Percentiles rank a stretch among this genome's conserved stretches.
phyloP scores from a whole-genome alignment of 1,140 invertebrate genomes.

The Micrasema minimum region DNA sequence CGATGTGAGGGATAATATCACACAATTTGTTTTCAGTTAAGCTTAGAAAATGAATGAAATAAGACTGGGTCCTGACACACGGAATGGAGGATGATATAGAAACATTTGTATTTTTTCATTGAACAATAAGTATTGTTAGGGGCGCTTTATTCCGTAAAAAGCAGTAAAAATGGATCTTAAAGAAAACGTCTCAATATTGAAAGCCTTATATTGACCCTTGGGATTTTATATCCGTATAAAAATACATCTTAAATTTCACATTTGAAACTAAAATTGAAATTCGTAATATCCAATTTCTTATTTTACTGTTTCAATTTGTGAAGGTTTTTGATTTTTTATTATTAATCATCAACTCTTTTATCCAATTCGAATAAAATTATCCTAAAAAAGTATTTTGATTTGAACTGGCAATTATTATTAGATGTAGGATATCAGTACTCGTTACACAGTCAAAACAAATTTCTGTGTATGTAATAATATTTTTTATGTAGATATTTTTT shows the following conservation, averaged over 20 bases:
- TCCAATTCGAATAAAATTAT: no score
- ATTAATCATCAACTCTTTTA: no score
- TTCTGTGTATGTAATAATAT: no score
- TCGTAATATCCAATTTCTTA: not conserved
- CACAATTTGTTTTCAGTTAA: slow-evolving; percentile 31
- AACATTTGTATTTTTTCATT: slow-evolving; percentile 3
- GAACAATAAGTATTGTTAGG: not conserved
- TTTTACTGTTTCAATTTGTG: no score
- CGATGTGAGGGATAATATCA: slow-evolving; percentile 12
- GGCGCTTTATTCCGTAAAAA: not conserved
- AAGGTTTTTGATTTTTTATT: no score
- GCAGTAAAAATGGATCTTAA: not conserved
- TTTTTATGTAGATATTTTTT: no score
- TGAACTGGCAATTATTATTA: no score
- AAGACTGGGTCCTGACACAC: slow-evolving; percentile 28
- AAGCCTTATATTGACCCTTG: not conserved
- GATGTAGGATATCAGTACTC: no score
- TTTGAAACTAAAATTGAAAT: not conserved
- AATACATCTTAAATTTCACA: not conserved
- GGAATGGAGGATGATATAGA: slow-evolving; percentile 5
- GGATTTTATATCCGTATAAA: not conserved
- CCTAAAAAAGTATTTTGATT: no score
- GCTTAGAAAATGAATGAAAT: slow-evolving; percentile 26
- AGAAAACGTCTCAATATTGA: not conserved
- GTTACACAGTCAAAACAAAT: no score